These are phyloP conservation scores for Hydrocynus forskahlii DNA, from an alignment of 2,797 vertebrate genomes.

Conservation along the genomic window DNA sequence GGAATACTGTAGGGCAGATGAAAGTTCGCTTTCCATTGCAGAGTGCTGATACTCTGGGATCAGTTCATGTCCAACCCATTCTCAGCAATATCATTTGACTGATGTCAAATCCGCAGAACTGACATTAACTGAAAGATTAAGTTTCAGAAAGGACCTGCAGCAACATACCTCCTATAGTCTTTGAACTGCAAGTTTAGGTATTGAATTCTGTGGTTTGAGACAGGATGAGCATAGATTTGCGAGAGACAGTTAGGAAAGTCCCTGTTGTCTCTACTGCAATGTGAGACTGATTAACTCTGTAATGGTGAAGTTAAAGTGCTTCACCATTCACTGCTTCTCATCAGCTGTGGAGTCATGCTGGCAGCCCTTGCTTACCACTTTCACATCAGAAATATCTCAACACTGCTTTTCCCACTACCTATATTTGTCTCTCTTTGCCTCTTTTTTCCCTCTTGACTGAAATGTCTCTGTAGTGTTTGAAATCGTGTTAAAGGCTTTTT, in stretches of 20 bases:
- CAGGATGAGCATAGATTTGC: conserved; percentile 1
- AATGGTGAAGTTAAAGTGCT: conserved; percentile 29
- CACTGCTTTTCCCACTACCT: conserved; percentile 13
- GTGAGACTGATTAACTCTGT: conserved; percentile 33
- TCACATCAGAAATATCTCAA: neutral
- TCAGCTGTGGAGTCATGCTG: conserved; percentile 28
- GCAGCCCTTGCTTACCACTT: neutral
- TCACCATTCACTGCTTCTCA: conserved; percentile 24
- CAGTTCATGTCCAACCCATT: conserved; percentile 31
- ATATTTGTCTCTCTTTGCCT: neutral
- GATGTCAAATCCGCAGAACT: conserved; percentile 14
- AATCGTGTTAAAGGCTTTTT: neutral
- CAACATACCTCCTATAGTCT: neutral
- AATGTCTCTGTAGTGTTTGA: neutral
- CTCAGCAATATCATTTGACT: conserved; percentile 15
- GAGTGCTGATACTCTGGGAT: conserved; percentile 32
- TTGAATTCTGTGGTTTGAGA: conserved; percentile 4
- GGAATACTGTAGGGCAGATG: conserved; percentile 28
- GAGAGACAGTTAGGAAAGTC: neutral
- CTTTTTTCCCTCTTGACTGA: neutral
- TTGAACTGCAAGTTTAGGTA: neutral
- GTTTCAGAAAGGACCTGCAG: conserved; percentile 7
- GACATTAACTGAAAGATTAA: conserved; percentile 25
- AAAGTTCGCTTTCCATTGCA: conserved; percentile 44
- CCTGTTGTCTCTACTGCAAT: conserved; percentile 31